Evolutionary conservation across 2,888 invertebrate genomes (phyloP).

Genomic region (Deladenus siricidicola): DNA sequence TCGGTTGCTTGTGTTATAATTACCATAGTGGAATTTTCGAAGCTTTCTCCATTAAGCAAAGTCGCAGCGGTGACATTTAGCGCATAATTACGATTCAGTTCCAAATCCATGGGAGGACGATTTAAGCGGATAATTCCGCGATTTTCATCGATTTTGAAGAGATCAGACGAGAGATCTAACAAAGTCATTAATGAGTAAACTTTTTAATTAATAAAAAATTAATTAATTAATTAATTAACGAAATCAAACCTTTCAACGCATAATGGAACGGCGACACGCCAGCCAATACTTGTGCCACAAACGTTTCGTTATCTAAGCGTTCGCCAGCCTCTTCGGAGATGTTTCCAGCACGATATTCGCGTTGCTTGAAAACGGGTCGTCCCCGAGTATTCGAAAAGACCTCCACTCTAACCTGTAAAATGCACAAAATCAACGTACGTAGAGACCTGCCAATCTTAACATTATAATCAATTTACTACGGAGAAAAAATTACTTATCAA

Average conservation of each 20-base stretch:
- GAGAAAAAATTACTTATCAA: too few species aligned
- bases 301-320: constrained; percentile 18
- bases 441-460: too few species aligned
- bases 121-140: constrained; percentile 31
- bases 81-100: constrained; percentile 29
- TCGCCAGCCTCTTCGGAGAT: neutral
- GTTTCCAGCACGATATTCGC: constrained; percentile 14
- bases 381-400: constrained; percentile 18
- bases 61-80: constrained; percentile 36
- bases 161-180: constrained; percentile 11
- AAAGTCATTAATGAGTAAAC: too few species aligned
- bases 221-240: constrained; percentile 1
- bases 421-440: too few species aligned
- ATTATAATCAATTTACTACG: too few species aligned
- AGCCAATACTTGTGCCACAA: constrained; percentile 28
- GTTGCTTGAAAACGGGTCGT: constrained; percentile 24
- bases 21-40: constrained; percentile 27
- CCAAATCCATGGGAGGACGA: constrained; percentile 29
- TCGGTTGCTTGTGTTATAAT: too few species aligned
- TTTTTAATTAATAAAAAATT: neutral
- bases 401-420: constrained; percentile 23
- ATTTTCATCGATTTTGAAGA: constrained; percentile 30
- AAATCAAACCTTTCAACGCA: neutral
- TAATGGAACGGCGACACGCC: constrained; percentile 17
- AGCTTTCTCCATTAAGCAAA: constrained; percentile 8